These are phyloP conservation scores for Bubo blakistoni DNA, from an alignment of 2,113 vertebrate genomes.

Conservation along the genomic window DNA sequence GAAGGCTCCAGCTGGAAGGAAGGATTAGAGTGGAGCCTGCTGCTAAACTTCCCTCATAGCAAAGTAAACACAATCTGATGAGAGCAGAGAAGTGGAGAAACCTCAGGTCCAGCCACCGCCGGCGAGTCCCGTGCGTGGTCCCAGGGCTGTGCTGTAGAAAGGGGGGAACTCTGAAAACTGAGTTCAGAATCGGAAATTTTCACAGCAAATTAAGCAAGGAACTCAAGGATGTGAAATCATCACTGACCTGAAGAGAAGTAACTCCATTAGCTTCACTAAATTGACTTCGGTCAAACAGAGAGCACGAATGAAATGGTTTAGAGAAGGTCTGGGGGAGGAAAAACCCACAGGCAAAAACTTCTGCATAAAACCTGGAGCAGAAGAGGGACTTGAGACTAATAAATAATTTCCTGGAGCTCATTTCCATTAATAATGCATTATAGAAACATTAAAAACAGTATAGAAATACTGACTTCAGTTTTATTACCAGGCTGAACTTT, in stretches of 20 bases:
- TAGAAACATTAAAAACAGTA: not conserved
- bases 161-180: not conserved
- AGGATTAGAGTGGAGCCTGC: not conserved
- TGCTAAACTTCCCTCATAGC: not conserved
- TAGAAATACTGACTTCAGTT: not conserved
- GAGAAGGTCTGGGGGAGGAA: not conserved
- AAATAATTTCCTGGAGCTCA: not conserved
- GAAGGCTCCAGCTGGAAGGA: not conserved
- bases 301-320: accelerated
- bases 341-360: not conserved
- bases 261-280: not conserved
- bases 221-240: not conserved
- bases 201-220: constrained; percentile 15
- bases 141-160: not conserved
- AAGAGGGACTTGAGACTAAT: not conserved
- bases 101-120: not conserved
- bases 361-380: not conserved
- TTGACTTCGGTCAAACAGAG: not conserved
- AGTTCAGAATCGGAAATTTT: not conserved
- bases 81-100: not conserved
- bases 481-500: not conserved
- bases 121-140: accelerated
- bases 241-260: not conserved
- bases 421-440: not conserved
- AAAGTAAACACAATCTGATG: not conserved